These are phyloP conservation scores for Cyanoramphus novaezelandiae DNA, from an alignment of 2,113 vertebrate genomes.

Conservation along the genomic window DNA sequence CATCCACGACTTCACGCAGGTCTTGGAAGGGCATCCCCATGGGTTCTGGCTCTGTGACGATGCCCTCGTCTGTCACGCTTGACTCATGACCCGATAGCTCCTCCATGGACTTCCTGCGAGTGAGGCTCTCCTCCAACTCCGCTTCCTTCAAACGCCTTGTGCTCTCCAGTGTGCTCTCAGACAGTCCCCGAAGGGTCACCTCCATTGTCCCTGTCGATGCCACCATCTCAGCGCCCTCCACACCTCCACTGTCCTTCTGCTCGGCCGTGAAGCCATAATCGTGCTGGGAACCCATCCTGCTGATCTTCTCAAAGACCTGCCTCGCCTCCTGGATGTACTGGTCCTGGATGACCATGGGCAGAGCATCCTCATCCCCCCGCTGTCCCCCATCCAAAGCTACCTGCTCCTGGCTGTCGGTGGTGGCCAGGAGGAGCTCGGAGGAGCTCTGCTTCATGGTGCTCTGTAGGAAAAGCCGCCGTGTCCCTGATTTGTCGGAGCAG, in stretches of 20 bases:
- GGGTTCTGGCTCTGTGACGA: slow-evolving; percentile 90
- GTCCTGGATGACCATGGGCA: slow-evolving; percentile 84
- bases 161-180: slow-evolving; percentile 7
- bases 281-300: slow-evolving; percentile 86
- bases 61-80: slow-evolving; percentile 93
- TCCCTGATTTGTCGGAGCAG: slow-evolving; percentile 84
- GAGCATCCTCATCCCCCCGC: slow-evolving; percentile 70
- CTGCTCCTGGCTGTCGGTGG: slow-evolving; percentile 53
- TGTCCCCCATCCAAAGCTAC: slow-evolving; percentile 65
- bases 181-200: not conserved
- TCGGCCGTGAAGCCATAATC: slow-evolving; percentile 51
- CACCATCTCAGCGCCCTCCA: slow-evolving; percentile 17
- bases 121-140: slow-evolving; percentile 74
- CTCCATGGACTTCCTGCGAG: slow-evolving; percentile 79
- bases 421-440: slow-evolving; percentile 87
- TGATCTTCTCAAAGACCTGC: slow-evolving; percentile 95
- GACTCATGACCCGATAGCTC: slow-evolving; percentile 92
- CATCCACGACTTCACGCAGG: slow-evolving; percentile 71
- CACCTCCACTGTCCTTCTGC: slow-evolving; percentile 74
- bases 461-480: slow-evolving; percentile 55
- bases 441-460: slow-evolving; percentile 84
- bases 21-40: slow-evolving; percentile 69
- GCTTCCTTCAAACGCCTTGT: slow-evolving; percentile 54
- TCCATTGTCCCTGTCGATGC: not conserved
- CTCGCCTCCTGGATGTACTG: slow-evolving; percentile 91